These are phyloP conservation scores for Lepus europaeus DNA, from an alignment of 2,113 vertebrate species.

Conservation along the genomic window DNA sequence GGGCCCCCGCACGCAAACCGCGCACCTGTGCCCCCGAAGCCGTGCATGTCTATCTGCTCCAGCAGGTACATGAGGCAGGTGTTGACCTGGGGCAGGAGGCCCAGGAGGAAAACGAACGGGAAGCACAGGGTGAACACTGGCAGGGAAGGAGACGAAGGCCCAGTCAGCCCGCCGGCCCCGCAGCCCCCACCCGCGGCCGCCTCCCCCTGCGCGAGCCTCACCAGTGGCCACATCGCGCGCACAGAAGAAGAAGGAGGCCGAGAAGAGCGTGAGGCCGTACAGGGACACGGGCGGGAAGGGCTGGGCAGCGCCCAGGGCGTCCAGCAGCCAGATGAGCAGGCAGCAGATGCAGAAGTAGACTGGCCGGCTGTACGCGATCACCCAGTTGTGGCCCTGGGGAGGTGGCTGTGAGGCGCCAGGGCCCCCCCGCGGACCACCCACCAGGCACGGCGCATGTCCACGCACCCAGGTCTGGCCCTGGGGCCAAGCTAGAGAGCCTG, in stretches of 20 bases:
- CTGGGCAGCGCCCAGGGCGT: slow-evolving; percentile 86
- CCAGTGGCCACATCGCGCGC: slow-evolving; percentile 89
- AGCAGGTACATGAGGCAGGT: slow-evolving; percentile 96
- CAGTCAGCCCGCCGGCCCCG: background rate
- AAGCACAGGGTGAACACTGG: slow-evolving; percentile 94
- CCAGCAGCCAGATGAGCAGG: slow-evolving; percentile 88
- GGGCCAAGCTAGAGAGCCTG: background rate
- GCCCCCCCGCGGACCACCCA: background rate
- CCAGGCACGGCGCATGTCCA: background rate
- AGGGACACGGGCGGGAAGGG: slow-evolving; percentile 86
- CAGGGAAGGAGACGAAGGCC: background rate
- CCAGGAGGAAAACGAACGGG: slow-evolving; percentile 94
- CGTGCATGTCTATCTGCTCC: slow-evolving; percentile 95
- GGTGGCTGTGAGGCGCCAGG: background rate
- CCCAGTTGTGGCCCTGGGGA: slow-evolving; percentile 90
- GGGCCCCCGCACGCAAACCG: slow-evolving; percentile 79
- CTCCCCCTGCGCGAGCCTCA: slow-evolving; percentile 66
- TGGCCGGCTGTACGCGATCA: slow-evolving; percentile 90
- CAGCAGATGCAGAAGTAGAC: slow-evolving; percentile 91
- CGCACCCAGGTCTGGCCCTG: background rate
- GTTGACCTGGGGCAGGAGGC: slow-evolving; percentile 95
- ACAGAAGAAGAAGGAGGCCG: slow-evolving; percentile 87
- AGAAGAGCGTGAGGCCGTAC: slow-evolving; percentile 89
- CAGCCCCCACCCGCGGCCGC: background rate
- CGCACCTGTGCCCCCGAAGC: slow-evolving; percentile 94